phyloP scores from a whole-genome alignment of 2,113 vertebrate genomes.

The Indicator indicator region DNA sequence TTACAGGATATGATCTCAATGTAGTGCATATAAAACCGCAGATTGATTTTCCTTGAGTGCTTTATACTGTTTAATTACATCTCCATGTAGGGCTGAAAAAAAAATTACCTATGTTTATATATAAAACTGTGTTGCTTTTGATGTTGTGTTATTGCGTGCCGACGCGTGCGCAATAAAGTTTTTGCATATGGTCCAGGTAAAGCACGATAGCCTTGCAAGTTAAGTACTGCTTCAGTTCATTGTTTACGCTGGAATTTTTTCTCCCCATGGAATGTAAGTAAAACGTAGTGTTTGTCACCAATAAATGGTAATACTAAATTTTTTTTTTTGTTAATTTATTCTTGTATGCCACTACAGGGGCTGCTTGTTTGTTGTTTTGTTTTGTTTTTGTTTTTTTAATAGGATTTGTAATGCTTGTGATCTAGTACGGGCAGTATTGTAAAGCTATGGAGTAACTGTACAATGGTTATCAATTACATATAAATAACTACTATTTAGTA shows the following conservation, averaged over 20 bases:
- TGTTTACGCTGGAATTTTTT: constrained; percentile 86
- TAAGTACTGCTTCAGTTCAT: constrained; percentile 80
- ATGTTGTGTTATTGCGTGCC: constrained; percentile 81
- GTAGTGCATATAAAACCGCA: constrained; percentile 75
- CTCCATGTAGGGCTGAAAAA: constrained; percentile 88
- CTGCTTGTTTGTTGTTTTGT: constrained; percentile 39
- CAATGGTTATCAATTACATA: constrained; percentile 51
- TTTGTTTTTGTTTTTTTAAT: not conserved
- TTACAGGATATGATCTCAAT: constrained; percentile 85
- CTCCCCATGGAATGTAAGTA: constrained; percentile 92
- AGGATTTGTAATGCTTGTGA: constrained; percentile 62
- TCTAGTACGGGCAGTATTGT: constrained; percentile 63
- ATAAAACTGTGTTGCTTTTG: constrained; percentile 84
- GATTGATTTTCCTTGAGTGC: constrained; percentile 89
- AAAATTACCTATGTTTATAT: constrained; percentile 82
- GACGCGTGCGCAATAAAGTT: constrained; percentile 60
- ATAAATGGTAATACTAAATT: constrained; percentile 83
- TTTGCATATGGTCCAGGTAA: constrained; percentile 78
- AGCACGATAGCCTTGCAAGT: constrained; percentile 77
- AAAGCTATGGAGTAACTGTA: constrained; percentile 66
- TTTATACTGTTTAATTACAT: constrained; percentile 86
- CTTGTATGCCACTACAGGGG: constrained; percentile 57
- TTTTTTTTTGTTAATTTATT: constrained; percentile 78
- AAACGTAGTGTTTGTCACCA: constrained; percentile 85
- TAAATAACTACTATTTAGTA: constrained; percentile 50